Base-by-base conservation (phyloP, 1,140 invertebrate species). In the Araneus ventricosus region DNA sequence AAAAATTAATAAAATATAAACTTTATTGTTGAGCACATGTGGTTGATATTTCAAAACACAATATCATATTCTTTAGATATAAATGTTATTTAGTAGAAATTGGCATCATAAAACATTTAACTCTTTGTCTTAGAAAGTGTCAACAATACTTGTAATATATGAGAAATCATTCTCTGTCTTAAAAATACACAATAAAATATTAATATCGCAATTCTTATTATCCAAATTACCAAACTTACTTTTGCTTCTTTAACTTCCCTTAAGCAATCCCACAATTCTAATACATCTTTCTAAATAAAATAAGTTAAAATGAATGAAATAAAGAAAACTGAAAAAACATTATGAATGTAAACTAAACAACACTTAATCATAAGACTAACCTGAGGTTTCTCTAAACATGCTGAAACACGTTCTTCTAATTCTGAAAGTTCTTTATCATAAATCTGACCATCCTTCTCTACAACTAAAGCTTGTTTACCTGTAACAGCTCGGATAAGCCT, bases 231-330 rank as follows among this genome's bases (percentile, higher is more conserved):
- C 2, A 82, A 24, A 88, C 52, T 82, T 67, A 93, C 92, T 57
- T 93, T 93, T 61, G 92, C 87, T n/a, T 45, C n/a, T 89, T 93
- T 93, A 41, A 93, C 37, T 84, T 89, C 87, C 75, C 89, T 88
- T 37, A 93, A 84, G 27, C 86, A 93, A 59, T 93, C 92, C 92
- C 87, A 89, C 3, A 93, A 52, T 84, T 89, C 86, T 45, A 93
- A 82, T 85, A 84, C 39, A 34, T 93, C 87, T 52, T 10, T 20
- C 92, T 93, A 85, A 63, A 85, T 27, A 17, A 17, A 30, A 80
- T 34, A 24, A 37, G 14, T 39, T 7, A 80, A 6, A 22, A 80
- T 37, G 17, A 39, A 80, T 37, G 14, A 80, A 30, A 80, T 22
- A 22, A 39, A 37, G 20, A 34, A 30, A 17, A 10, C 0, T 20